Percentiles rank a stretch among this genome's conserved stretches.
Conservation (phyloP, 2,113 vertebrate species). For the Myxocyprinus asiaticus region DNA sequence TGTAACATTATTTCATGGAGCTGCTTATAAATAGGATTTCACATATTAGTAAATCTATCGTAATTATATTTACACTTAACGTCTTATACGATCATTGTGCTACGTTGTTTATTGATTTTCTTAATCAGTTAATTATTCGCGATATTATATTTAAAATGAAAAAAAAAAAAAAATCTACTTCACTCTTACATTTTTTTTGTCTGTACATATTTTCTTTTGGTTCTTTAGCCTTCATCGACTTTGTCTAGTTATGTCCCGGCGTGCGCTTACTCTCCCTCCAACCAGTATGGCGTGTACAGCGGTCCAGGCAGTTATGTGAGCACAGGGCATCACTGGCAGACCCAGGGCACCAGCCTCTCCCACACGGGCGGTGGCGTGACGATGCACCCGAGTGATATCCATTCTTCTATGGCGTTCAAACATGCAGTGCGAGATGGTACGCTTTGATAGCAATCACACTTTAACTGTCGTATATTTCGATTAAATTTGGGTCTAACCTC, state of each 20-base stretch:
- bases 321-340: slow-evolving; percentile 86
- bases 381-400: slow-evolving; percentile 85
- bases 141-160: no score
- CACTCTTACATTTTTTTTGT: background rate
- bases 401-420: slow-evolving; percentile 86
- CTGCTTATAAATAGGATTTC: no score
- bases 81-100: no score
- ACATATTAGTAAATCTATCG: no score
- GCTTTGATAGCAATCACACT: background rate
- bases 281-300: slow-evolving; percentile 90
- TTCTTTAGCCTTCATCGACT: slow-evolving; percentile 81
- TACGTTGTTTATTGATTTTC: no score
- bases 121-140: no score
- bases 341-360: slow-evolving; percentile 79
- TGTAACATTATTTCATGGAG: no score
- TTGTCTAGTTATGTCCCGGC: slow-evolving; percentile 90
- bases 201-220: slow-evolving; percentile 20
- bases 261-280: slow-evolving; percentile 88
- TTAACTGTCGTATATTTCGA: background rate
- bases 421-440: slow-evolving; percentile 88
- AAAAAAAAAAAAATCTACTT: no score
- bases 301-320: slow-evolving; percentile 85
- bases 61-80: no score
- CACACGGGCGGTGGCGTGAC: slow-evolving; percentile 79
- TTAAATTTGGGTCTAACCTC: background rate